Percentiles rank a stretch among this genome's conserved stretches.
Evolutionary conservation across 2,888 invertebrate genomes (phyloP).

Genomic region (Hypena proboscidalis): DNA sequence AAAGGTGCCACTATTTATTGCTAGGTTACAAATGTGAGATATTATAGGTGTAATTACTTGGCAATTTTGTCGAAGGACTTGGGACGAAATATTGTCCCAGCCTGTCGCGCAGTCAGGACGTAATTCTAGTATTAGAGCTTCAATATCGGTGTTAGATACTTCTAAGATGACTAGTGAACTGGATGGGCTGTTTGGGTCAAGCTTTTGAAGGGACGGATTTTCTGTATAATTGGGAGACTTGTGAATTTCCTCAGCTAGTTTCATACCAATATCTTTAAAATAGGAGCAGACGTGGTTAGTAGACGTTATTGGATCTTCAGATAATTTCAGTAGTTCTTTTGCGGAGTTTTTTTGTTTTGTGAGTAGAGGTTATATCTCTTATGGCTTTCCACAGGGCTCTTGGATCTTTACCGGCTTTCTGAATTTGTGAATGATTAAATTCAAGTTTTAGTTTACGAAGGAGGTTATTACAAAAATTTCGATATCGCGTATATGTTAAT

Average conservation of each 20-base stretch:
- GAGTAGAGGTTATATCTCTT: neutral
- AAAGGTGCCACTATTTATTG: too few relatives aligned
- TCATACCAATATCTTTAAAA: neutral
- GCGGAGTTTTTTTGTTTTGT: too few relatives aligned
- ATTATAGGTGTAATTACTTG: too few relatives aligned
- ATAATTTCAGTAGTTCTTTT: too few relatives aligned
- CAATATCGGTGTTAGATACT: neutral
- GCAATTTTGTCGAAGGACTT: too few relatives aligned
- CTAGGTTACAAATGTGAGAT: too few relatives aligned
- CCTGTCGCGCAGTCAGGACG: too few relatives aligned
- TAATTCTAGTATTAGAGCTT: neutral
- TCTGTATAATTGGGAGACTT: neutral
- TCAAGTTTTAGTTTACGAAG: conserved; percentile 2
- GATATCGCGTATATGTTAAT: conserved; percentile 1
- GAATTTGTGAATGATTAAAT: neutral
- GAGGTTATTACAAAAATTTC: conserved; percentile 5
- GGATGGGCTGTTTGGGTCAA: neutral
- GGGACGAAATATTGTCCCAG: too few relatives aligned
- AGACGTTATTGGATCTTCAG: too few relatives aligned
- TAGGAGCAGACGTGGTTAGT: too few relatives aligned
- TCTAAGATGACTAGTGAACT: neutral
- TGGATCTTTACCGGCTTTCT: neutral
- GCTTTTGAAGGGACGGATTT: neutral
- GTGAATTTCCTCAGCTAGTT: neutral
- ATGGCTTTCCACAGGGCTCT: neutral